These are phyloP conservation scores for Chydorus sphaericus DNA, from an alignment of 2,888 invertebrate species.

Conservation along the genomic window DNA sequence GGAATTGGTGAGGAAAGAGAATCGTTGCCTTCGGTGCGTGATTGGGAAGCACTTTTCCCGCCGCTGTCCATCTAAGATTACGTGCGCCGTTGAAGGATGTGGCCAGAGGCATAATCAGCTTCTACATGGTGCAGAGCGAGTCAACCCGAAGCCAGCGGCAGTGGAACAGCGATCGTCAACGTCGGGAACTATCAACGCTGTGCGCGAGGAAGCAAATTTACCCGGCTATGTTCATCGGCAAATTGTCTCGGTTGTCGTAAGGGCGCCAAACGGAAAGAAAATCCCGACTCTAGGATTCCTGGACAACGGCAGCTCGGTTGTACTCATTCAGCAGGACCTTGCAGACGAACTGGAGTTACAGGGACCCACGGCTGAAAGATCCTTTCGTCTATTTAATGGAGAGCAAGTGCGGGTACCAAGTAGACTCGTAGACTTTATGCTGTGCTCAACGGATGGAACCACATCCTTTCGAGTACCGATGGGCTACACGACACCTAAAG, in stretches of 20 bases:
- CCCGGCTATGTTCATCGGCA: background rate
- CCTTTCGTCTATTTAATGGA: background rate
- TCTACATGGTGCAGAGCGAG: constrained; percentile 2
- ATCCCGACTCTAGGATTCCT: background rate
- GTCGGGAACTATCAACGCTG: no score
- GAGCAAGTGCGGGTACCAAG: background rate
- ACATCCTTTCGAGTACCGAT: no score
- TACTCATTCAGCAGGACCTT: background rate
- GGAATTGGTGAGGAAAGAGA: background rate
- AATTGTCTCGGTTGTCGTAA: background rate
- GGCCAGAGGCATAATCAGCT: background rate
- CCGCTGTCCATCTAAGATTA: background rate
- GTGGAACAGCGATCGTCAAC: no score
- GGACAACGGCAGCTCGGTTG: background rate
- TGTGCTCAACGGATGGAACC: no score
- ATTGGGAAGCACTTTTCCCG: background rate
- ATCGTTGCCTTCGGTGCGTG: background rate
- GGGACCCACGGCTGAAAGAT: background rate
- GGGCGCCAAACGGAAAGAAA: background rate
- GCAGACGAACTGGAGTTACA: background rate
- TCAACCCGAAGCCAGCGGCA: no score
- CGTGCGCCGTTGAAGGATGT: background rate
- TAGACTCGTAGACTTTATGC: background rate
- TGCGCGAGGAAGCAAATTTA: background rate
- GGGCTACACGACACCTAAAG: background rate